Conservation (phyloP, 2,888 invertebrate species). For the Timema cristinae region DNA sequence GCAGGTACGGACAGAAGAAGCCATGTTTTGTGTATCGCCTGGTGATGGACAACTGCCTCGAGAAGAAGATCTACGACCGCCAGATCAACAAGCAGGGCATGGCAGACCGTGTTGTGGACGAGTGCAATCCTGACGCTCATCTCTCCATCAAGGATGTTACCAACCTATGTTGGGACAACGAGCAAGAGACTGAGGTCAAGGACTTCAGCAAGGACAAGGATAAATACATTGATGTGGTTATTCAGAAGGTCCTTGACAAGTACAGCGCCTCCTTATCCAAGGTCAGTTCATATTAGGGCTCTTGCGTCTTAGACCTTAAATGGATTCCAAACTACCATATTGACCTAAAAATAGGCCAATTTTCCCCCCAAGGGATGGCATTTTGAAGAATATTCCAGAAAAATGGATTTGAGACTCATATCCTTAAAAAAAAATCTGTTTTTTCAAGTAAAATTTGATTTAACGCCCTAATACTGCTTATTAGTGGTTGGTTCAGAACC, state of each 20-base stretch:
- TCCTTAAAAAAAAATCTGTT: no score
- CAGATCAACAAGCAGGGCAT: conserved; percentile 98
- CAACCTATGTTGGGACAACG: conserved; percentile 85
- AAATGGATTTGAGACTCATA: no score
- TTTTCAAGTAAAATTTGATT: no score
- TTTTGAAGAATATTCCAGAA: no score
- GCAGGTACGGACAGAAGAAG: conserved; percentile 87
- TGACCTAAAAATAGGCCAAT: no score
- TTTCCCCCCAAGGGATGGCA: no score
- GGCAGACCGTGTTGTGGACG: conserved; percentile 97
- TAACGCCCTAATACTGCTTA: no score
- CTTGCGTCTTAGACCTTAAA: neutral
- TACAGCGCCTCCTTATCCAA: conserved; percentile 50
- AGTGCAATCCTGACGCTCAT: conserved; percentile 94
- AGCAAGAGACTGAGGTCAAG: conserved; percentile 73
- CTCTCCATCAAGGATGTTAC: conserved; percentile 85
- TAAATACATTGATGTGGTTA: conserved; percentile 75
- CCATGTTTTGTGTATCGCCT: conserved; percentile 94
- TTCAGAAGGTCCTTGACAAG: conserved; percentile 60
- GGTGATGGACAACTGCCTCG: conserved; percentile 95
- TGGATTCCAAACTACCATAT: no score
- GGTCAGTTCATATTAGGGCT: conserved; percentile 39
- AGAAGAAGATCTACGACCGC: conserved; percentile 96
- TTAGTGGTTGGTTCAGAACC: no score
- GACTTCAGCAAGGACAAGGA: conserved; percentile 68